Base-by-base conservation (phyloP, 2,888 invertebrate genomes). In the Lasioglossum leucozonium region DNA sequence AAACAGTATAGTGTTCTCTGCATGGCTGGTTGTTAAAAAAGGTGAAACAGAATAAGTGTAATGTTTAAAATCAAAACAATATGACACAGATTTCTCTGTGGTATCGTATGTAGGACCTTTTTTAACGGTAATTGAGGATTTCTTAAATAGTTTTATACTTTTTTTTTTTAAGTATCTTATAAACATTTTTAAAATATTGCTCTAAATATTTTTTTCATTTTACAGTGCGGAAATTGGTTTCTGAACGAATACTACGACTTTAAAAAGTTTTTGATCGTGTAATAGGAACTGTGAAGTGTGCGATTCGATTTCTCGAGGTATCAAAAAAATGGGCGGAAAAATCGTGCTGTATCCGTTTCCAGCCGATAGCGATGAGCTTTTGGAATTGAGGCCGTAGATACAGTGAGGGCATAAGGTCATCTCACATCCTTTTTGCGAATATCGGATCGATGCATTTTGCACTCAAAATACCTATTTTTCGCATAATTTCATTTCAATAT, bases 341-440 rank as follows among this genome's bases (percentile, higher is more conserved):
- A 55, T 55, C 51, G n/a, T n/a, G n/a, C n/a, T 55, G n/a, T 55
- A 55, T 55, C n/a, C 51, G n/a, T 55, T 55, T n/a, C n/a, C n/a
- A 55, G n/a, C n/a, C 3, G n/a, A 55, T 55, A 55, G n/a, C 51
- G n/a, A 55, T 55, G 51, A 5, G 51, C n/a, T 55, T 55, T 55
- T 55, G n/a, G n/a, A 55, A 10, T 55, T n/a, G 51, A 55, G n/a
- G n/a, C 10, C 51, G n/a, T 22, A n/a, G 51, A 55, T 55, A 55
- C 51, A 55, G 10, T n/a, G n/a, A n/a, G 22, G 51, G 22, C n/a
- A 51, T 51, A n/a, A 55, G 51, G 51, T 51, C 51, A 51, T 10
- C n/a, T 55, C 51, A 1, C 51, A 55, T 55, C n/a, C 51, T 55
- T 55, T 55, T 55, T 55, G 1, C n/a, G 10, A 10, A 55, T 55